Evolutionary conservation across 2,113 vertebrate species (phyloP).

Genomic region (Vireo altiloquus): DNA sequence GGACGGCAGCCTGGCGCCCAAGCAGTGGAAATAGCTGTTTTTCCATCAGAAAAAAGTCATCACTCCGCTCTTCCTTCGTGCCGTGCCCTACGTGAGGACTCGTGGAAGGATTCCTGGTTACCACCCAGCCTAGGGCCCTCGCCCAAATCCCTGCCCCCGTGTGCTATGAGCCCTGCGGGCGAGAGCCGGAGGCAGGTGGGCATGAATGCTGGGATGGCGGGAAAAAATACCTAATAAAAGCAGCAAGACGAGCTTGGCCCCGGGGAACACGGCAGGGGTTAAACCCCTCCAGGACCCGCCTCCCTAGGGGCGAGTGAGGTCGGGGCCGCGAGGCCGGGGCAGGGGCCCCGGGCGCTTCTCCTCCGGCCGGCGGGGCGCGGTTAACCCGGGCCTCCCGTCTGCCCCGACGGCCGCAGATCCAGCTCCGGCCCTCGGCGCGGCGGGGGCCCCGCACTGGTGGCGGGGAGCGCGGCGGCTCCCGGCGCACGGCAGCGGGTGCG

Average conservation of each 20-base stretch:
- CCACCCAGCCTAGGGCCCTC: not conserved
- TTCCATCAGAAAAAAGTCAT: not conserved
- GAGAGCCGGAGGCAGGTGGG: not conserved
- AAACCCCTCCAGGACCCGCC: not conserved
- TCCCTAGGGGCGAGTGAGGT: not conserved
- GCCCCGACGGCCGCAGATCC: not conserved
- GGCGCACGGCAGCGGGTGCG: not conserved
- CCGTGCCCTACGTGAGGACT: not conserved
- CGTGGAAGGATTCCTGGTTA: not conserved
- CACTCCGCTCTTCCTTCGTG: not conserved
- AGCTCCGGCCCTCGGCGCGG: not conserved
- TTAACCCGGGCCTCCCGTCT: not conserved
- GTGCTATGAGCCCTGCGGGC: not conserved
- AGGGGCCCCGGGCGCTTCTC: not conserved
- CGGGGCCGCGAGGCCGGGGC: not conserved
- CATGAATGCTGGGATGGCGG: not conserved
- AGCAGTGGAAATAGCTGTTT: not conserved
- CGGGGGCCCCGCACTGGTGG: not conserved
- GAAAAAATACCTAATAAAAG: not conserved
- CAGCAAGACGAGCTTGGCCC: not conserved
- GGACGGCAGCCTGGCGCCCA: not conserved
- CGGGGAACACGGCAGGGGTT: not conserved
- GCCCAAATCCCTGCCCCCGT: not conserved
- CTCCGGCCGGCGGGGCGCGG: not conserved
- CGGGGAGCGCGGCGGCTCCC: not conserved